Percentiles rank a stretch among this genome's conserved stretches.
Conservation (phyloP, 2,888 invertebrate genomes). For the Fabriciana adippe region DNA sequence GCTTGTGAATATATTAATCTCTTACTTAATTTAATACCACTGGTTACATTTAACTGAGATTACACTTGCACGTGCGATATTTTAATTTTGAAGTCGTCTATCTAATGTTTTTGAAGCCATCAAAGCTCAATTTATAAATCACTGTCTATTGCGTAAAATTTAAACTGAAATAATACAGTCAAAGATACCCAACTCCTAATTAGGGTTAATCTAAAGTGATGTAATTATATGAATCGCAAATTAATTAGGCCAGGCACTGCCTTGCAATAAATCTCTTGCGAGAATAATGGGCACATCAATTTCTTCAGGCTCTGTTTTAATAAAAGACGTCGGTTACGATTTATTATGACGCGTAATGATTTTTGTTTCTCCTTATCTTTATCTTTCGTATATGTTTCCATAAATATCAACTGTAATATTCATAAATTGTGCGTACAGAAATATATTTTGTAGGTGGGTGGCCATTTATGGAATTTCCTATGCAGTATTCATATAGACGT, state of each 20-base stretch:
- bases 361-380: slow-evolving; percentile 39
- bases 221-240: slow-evolving; percentile 50
- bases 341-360: slow-evolving; percentile 49
- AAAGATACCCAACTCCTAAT: slow-evolving; percentile 26
- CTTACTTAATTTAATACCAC: too few species aligned
- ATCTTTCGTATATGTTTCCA: background rate
- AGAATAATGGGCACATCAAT: slow-evolving; percentile 55
- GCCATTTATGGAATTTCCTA: too few species aligned
- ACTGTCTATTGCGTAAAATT: slow-evolving; percentile 5
- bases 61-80: too few species aligned
- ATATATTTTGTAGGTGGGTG: too few species aligned
- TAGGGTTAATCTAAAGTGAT: slow-evolving; percentile 31
- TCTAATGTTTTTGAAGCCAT: too few species aligned
- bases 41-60: too few species aligned
- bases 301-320: slow-evolving; percentile 52
- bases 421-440: too few species aligned
- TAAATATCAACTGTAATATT: background rate
- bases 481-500: too few species aligned
- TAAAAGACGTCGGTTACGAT: slow-evolving; percentile 47
- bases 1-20: too few species aligned
- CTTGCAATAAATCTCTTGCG: slow-evolving; percentile 50
- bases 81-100: too few species aligned
- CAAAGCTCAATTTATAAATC: background rate
- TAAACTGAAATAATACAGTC: slow-evolving; percentile 23
- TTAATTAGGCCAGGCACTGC: slow-evolving; percentile 51